Conservation (phyloP, 2,113 vertebrate species). For the Oreochromis spilurus region DNA sequence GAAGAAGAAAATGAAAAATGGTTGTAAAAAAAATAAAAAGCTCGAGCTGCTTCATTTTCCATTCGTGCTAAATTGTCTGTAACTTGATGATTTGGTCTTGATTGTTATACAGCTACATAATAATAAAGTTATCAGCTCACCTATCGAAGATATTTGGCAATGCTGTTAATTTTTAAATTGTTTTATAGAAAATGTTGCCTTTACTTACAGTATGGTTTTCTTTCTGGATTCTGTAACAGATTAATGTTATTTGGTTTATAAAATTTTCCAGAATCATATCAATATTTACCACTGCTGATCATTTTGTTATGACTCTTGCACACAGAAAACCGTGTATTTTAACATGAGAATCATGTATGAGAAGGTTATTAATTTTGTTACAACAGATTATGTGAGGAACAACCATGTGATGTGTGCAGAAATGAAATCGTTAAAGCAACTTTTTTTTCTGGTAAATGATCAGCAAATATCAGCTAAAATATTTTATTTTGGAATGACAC, state of each 20-base stretch:
- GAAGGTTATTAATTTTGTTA: background rate
- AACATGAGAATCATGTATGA: background rate
- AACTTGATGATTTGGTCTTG: background rate
- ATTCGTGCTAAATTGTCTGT: fast-evolving
- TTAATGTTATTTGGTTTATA: background rate
- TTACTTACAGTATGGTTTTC: background rate
- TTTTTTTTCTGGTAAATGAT: background rate
- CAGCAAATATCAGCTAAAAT: background rate
- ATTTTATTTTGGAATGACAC: background rate
- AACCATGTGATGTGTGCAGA: background rate
- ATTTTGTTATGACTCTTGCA: background rate
- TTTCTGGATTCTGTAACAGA: background rate
- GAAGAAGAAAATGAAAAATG: background rate
- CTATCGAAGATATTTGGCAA: background rate
- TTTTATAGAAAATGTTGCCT: background rate
- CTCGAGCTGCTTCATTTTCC: background rate
- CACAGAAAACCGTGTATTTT: background rate
- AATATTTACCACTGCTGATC: background rate
- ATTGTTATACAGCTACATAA: background rate
- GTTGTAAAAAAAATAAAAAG: background rate
- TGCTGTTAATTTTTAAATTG: background rate
- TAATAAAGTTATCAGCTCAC: background rate
- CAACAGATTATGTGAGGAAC: background rate
- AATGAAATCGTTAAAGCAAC: background rate
- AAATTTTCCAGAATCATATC: background rate